Conservation (phyloP, 2,113 vertebrate genomes). For the Pipra filicauda region DNA sequence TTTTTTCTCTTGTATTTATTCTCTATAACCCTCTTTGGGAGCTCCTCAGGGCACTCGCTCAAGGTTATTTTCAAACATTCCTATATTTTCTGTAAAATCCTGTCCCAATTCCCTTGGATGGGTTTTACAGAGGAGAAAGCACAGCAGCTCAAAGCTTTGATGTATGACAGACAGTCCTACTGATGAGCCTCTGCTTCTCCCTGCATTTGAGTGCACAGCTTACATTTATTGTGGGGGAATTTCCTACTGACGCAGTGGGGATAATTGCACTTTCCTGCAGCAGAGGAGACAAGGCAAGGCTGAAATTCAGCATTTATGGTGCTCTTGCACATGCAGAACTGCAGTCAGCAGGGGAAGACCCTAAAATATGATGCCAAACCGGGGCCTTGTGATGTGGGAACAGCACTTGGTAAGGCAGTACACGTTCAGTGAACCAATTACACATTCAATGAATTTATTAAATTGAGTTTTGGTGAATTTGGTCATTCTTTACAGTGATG, state of each 20-base stretch:
- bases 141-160: neutral
- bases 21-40: neutral
- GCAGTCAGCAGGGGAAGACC: neutral
- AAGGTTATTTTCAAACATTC: neutral
- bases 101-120: neutral
- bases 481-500: neutral
- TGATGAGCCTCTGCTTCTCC: neutral
- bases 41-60: neutral
- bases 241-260: neutral
- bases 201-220: neutral
- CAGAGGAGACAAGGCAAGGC: neutral
- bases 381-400: neutral
- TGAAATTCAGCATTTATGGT: neutral
- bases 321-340: neutral
- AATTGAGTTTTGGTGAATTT: neutral
- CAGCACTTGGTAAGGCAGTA: neutral
- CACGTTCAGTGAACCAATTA: neutral
- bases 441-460: neutral
- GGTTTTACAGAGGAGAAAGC: neutral
- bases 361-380: neutral
- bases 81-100: neutral
- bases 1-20: neutral
- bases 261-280: neutral
- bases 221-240: neutral
- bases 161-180: neutral